These are phyloP conservation scores for Silurus glanis DNA, from an alignment of 2,113 vertebrate species.

Conservation along the genomic window DNA sequence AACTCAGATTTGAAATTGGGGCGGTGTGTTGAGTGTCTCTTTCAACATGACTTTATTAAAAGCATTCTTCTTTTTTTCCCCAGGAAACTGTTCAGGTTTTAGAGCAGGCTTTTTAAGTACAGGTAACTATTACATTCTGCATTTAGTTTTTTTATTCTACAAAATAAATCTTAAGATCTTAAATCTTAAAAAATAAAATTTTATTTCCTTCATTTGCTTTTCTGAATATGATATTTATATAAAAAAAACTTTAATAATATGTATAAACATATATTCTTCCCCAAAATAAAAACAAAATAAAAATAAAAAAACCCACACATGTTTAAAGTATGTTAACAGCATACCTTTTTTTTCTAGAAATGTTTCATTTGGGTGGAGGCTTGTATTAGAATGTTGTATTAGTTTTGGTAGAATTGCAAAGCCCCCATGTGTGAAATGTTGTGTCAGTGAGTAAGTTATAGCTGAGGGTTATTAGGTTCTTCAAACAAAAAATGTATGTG, in stretches of 20 bases:
- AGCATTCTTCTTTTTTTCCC: background rate
- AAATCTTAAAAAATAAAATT: background rate
- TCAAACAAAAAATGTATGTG: constrained; percentile 18
- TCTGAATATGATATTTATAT: background rate
- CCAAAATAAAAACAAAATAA: background rate
- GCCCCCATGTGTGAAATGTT: background rate
- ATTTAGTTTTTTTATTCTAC: background rate
- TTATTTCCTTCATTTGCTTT: background rate
- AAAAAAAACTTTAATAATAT: background rate
- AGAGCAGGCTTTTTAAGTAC: background rate
- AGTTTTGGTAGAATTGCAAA: background rate
- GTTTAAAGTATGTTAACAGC: background rate
- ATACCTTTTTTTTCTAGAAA: background rate
- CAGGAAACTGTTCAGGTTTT: background rate
- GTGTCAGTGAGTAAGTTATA: constrained; percentile 3
- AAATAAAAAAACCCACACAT: background rate
- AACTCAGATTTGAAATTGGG: background rate
- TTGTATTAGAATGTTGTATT: constrained; percentile 1
- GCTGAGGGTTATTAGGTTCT: constrained; percentile 7
- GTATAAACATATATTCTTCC: background rate
- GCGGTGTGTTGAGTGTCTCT: background rate
- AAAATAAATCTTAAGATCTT: no score
- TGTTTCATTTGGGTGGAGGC: background rate
- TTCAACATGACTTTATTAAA: background rate
- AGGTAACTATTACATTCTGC: background rate